Evolutionary conservation across 2,113 vertebrate species (phyloP).

Genomic region (Sceloporus undulatus): DNA sequence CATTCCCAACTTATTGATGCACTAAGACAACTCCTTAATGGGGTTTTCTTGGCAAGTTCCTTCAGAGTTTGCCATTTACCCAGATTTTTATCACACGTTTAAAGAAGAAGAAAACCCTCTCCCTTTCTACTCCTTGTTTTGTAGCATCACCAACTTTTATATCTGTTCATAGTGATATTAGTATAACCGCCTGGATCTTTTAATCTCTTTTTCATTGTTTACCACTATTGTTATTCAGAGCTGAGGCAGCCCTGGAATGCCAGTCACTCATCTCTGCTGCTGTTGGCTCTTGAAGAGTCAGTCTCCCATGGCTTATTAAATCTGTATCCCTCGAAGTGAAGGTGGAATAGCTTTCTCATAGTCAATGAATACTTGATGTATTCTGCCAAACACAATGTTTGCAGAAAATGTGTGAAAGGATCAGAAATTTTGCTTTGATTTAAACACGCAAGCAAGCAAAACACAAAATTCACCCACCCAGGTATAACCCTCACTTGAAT

Average conservation of each 20-base stretch:
- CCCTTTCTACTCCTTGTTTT: constrained; percentile 30
- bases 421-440: not conserved
- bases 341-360: not conserved
- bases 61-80: too few relatives aligned
- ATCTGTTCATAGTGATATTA: constrained; percentile 48
- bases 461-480: not conserved
- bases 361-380: constrained; percentile 10
- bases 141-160: not conserved
- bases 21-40: too few relatives aligned
- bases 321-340: constrained; percentile 10
- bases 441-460: not conserved
- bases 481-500: not conserved
- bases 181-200: not conserved
- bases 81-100: constrained; percentile 28
- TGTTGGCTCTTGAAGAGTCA: not conserved
- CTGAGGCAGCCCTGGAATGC: not conserved
- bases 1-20: too few relatives aligned
- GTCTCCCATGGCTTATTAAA: not conserved
- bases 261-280: not conserved
- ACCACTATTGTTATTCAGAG: constrained; percentile 33
- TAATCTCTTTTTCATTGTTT: constrained; percentile 23
- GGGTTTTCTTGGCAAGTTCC: too few relatives aligned
- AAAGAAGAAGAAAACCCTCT: constrained; percentile 29
- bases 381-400: not conserved
- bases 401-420: not conserved